Conservation (phyloP, 2,888 invertebrate species). For the Cotesia congregata region DNA sequence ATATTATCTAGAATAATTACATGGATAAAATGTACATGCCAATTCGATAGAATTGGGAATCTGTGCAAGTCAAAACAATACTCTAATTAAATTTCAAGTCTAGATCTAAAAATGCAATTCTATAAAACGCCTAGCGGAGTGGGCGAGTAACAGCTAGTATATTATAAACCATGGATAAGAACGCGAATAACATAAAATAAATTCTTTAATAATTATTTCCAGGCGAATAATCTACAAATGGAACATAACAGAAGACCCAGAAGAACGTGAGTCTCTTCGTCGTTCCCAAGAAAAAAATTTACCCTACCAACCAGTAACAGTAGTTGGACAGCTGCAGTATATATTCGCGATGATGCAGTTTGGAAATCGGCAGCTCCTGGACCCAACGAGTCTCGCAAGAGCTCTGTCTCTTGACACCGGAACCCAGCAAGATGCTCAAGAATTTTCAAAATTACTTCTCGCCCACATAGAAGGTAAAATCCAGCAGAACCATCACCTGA, state of each 20-base stretch:
- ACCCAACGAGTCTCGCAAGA: constrained; percentile 74
- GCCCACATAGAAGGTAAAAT: constrained; percentile 73
- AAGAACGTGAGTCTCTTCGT: constrained; percentile 58
- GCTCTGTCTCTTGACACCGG: constrained; percentile 74
- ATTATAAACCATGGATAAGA: no score
- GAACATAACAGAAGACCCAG: constrained; percentile 71
- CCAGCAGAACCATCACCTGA: constrained; percentile 61
- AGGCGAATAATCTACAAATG: constrained; percentile 74
- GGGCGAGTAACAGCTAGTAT: no score
- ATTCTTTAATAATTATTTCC: constrained; percentile 48
- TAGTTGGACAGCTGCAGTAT: constrained; percentile 74
- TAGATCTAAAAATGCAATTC: no score
- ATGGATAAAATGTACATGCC: no score
- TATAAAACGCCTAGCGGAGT: no score
- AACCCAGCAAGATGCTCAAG: constrained; percentile 78
- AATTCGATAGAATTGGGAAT: no score
- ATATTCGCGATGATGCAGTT: constrained; percentile 75
- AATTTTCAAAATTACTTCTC: constrained; percentile 76
- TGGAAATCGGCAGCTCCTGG: constrained; percentile 72
- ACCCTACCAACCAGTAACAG: constrained; percentile 68
- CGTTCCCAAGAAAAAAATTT: constrained; percentile 54
- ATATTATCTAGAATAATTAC: no score
- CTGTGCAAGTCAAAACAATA: no score
- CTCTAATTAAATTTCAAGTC: no score
- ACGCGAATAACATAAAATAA: background rate